phyloP scores from a whole-genome alignment of 2,113 vertebrate species.

The Sminthopsis crassicaudata region DNA sequence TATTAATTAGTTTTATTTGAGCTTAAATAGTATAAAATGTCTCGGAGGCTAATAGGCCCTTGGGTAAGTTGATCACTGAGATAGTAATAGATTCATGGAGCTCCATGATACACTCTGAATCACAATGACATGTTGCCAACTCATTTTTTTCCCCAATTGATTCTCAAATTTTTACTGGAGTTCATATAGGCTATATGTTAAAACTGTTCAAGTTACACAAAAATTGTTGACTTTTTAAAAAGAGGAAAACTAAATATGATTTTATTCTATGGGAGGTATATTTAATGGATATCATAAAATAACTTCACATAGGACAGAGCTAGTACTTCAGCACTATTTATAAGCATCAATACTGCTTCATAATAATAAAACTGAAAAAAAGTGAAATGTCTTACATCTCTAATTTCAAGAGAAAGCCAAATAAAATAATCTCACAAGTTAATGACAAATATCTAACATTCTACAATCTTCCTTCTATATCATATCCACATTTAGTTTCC shows the following conservation, averaged over 20 bases:
- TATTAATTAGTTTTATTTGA: neutral
- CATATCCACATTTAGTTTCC: constrained; percentile 14
- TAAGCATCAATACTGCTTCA: neutral
- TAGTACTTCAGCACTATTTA: neutral
- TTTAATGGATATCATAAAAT: neutral
- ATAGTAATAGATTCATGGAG: neutral
- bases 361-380: constrained; percentile 45
- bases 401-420: constrained; percentile 12
- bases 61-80: neutral
- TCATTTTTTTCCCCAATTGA: neutral
- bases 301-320: constrained; percentile 16
- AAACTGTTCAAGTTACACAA: neutral
- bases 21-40: neutral
- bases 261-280: constrained; percentile 23
- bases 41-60: neutral
- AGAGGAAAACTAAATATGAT: constrained; percentile 1
- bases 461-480: constrained; percentile 6
- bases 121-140: neutral
- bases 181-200: neutral
- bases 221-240: neutral
- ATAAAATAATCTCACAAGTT: constrained; percentile 21
- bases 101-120: neutral
- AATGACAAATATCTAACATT: constrained; percentile 39
- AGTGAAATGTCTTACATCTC: constrained; percentile 5
- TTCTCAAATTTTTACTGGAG: neutral